These are phyloP conservation scores for Muricea muricata DNA, from an alignment of 92 coral and sea anemone genomes.

Conservation along the genomic window DNA sequence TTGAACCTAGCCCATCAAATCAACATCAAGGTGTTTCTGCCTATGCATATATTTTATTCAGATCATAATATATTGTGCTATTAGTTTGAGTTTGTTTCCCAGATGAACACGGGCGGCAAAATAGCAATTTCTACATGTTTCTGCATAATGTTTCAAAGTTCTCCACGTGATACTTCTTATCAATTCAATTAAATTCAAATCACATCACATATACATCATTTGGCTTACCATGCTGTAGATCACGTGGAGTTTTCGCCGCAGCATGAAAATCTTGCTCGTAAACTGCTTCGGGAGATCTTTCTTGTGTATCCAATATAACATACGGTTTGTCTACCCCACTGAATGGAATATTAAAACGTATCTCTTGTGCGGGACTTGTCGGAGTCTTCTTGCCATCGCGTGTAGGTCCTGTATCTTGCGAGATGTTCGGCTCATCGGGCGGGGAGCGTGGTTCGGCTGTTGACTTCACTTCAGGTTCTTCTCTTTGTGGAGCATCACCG, in stretches of 20 bases:
- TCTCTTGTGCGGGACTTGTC: background rate
- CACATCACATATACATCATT: no score
- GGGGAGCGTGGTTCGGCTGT: background rate
- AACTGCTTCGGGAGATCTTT: slow-evolving; percentile 8
- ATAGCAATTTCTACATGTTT: no score
- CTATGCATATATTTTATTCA: no score
- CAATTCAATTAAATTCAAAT: no score
- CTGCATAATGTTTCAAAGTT: no score
- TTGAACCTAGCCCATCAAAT: no score
- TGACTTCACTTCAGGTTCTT: background rate
- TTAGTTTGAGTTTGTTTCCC: no score
- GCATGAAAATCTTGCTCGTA: background rate
- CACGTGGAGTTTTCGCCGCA: background rate
- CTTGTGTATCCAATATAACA: slow-evolving; percentile 6
- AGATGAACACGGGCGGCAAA: no score
- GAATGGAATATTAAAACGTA: slow-evolving; percentile 2
- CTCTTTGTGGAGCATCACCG: background rate
- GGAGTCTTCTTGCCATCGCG: background rate
- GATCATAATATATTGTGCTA: no score
- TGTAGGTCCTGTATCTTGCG: background rate
- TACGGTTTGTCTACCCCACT: background rate
- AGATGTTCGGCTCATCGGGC: background rate
- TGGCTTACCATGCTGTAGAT: background rate
- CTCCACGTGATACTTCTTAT: no score
- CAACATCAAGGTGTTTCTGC: no score